Evolutionary conservation across 1,140 invertebrate genomes (phyloP).

Genomic region (Hermetia illucens): DNA sequence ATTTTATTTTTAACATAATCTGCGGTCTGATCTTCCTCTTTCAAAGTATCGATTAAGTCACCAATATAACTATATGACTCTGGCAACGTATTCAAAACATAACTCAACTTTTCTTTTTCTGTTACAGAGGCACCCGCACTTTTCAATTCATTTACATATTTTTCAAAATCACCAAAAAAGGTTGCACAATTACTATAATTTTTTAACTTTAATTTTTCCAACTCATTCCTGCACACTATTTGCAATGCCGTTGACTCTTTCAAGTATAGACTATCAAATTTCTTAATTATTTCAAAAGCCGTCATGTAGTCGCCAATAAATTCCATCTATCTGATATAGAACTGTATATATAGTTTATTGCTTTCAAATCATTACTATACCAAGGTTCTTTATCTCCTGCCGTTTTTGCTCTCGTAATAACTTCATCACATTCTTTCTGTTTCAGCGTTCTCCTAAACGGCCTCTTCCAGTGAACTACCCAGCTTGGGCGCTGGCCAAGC

Average conservation of each 20-base stretch:
- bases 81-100: constrained; percentile 17
- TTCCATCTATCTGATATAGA: constrained; percentile 14
- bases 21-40: neutral
- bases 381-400: constrained; percentile 9
- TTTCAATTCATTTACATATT: constrained; percentile 15
- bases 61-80: constrained; percentile 13
- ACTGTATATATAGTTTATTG: constrained; percentile 15
- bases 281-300: constrained; percentile 14
- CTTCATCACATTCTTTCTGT: neutral
- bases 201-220: constrained; percentile 15
- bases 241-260: constrained; percentile 18
- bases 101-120: constrained; percentile 19
- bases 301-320: constrained; percentile 9
- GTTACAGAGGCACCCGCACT: constrained; percentile 12
- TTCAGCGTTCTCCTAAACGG: no score
- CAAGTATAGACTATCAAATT: constrained; percentile 16
- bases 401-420: neutral
- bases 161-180: constrained; percentile 22
- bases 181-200: constrained; percentile 7
- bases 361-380: constrained; percentile 12
- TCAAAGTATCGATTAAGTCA: constrained; percentile 11
- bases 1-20: constrained; percentile 4
- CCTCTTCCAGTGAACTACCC: no score
- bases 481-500: no score
- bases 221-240: constrained; percentile 14